Percentiles rank a stretch among this genome's conserved stretches.
These are phyloP conservation scores for Otocyon megalotis DNA, from an alignment of 2,113 vertebrate genomes.

Conservation along the genomic window DNA sequence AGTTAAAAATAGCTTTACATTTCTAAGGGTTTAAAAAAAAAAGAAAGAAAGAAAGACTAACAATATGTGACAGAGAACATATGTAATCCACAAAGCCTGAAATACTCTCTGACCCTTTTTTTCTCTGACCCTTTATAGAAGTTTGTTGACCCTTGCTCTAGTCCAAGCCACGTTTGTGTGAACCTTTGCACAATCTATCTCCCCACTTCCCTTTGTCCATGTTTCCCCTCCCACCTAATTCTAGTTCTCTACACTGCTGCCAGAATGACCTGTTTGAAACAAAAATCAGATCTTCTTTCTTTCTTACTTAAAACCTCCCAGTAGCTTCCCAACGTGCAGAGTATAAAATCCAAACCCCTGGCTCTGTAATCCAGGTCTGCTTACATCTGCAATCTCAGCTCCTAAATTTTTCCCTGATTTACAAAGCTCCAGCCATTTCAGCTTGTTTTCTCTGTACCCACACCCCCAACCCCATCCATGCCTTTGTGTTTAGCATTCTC, in stretches of 20 bases:
- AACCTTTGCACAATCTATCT: not conserved
- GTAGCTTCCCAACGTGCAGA: not conserved
- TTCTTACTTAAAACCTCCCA: not conserved
- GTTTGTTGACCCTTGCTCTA: not conserved
- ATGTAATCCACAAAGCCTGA: not conserved
- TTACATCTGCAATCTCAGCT: not conserved
- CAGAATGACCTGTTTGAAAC: not conserved
- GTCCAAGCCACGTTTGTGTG: not conserved
- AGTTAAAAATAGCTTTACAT: not conserved
- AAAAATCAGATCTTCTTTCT: not conserved
- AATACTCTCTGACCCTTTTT: not conserved
- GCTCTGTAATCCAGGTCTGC: not conserved
- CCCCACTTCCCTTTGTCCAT: not conserved
- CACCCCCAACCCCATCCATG: fast-evolving
- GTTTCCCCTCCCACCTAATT: not conserved
- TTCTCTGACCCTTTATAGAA: not conserved
- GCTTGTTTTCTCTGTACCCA: not conserved
- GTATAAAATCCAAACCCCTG: not conserved
- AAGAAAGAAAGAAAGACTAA: not conserved
- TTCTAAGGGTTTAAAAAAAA: not conserved
- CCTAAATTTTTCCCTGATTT: not conserved
- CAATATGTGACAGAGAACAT: not conserved
- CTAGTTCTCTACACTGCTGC: not conserved
- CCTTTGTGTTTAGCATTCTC: not conserved
- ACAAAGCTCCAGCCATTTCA: not conserved